phyloP scores from a whole-genome alignment of 2,113 vertebrate genomes.

The Silurus glanis region DNA sequence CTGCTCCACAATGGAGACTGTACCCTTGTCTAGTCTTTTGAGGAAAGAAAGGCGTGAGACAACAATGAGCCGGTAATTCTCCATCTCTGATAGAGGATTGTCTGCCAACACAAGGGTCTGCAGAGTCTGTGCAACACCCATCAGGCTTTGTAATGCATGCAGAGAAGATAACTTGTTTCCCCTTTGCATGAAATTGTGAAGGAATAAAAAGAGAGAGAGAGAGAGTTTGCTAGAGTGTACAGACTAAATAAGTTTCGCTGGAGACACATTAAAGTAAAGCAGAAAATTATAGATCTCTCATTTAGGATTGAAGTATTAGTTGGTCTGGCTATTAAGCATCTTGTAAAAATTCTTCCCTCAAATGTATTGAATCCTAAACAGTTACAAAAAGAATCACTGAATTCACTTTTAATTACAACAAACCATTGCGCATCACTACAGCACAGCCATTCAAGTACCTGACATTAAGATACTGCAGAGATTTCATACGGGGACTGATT shows the following conservation, averaged over 20 bases:
- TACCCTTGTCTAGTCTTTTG: slow-evolving; percentile 84
- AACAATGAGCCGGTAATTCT: slow-evolving; percentile 72
- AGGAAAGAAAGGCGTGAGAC: slow-evolving; percentile 74
- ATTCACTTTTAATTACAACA: background rate
- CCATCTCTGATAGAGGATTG: slow-evolving; percentile 77
- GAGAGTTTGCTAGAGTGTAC: background rate
- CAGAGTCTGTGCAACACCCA: slow-evolving; percentile 67
- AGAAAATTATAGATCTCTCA: background rate
- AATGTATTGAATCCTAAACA: background rate
- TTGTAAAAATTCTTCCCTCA: background rate
- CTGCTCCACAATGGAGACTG: slow-evolving; percentile 74
- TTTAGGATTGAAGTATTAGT: background rate
- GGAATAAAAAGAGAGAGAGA: background rate
- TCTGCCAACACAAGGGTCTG: slow-evolving; percentile 78
- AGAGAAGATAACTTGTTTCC: slow-evolving; percentile 65
- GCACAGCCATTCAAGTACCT: slow-evolving; percentile 47
- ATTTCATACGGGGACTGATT: slow-evolving; percentile 79
- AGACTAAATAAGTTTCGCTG: background rate
- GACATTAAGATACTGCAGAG: slow-evolving; percentile 86
- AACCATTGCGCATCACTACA: too few species aligned
- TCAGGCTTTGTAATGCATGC: slow-evolving; percentile 54
- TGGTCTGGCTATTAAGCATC: background rate
- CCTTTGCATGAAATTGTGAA: slow-evolving; percentile 52
- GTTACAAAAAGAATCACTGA: background rate
- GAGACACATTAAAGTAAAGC: background rate